Evolutionary conservation across 2,888 invertebrate genomes (phyloP).

Genomic region (Tuberolachnus salignus): DNA sequence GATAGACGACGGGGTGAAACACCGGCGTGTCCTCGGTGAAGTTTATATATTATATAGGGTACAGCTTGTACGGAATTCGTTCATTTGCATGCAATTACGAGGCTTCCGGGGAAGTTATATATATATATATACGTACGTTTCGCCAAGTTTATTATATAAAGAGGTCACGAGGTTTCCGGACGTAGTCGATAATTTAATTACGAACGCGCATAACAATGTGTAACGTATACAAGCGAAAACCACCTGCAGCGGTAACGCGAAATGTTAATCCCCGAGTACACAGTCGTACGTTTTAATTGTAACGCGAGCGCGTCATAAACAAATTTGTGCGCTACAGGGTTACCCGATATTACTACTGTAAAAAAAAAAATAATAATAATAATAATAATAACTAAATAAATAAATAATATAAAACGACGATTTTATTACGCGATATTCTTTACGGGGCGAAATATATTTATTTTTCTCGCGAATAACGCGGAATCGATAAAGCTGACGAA

Average conservation of each 20-base stretch:
- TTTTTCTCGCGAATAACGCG: slow-evolving; percentile 12
- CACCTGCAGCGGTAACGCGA: slow-evolving; percentile 18
- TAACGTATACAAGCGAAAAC: slow-evolving; percentile 6
- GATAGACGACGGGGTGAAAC: background rate
- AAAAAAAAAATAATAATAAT: no score
- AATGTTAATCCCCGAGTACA: background rate
- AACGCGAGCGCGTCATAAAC: no score
- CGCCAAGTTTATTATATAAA: slow-evolving; percentile 1
- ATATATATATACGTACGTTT: background rate
- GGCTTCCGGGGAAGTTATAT: background rate
- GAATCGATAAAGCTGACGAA: slow-evolving; percentile 53
- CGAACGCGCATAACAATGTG: no score
- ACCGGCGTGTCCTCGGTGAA: background rate
- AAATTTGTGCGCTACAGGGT: no score
- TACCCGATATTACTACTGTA: no score
- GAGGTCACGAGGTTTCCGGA: slow-evolving; percentile 50
- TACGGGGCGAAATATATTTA: slow-evolving; percentile 7
- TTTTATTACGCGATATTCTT: slow-evolving; percentile 16
- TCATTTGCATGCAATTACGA: slow-evolving; percentile 34
- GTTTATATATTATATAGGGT: no score
- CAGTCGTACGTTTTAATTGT: no score
- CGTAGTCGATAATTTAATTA: slow-evolving; percentile 52
- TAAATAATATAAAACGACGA: slow-evolving; percentile 30
- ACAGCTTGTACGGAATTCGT: background rate
- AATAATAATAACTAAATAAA: background rate